Evolutionary conservation across 1,140 invertebrate genomes (phyloP).

Genomic region (Micrasema minimum): DNA sequence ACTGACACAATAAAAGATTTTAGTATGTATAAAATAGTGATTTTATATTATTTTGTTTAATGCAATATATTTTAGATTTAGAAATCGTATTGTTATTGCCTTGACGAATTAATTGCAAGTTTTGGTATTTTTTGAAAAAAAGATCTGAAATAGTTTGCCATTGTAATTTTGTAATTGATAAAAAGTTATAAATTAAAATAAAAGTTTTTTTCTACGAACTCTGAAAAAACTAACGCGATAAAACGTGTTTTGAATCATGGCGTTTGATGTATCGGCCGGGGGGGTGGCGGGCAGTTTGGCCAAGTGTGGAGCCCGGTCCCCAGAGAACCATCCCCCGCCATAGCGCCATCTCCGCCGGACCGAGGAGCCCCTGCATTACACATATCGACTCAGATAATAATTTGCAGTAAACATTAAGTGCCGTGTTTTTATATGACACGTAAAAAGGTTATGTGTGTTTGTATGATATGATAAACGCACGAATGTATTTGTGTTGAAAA

Average conservation of each 20-base stretch:
- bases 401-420: conserved; percentile 52
- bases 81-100: too few relatives aligned
- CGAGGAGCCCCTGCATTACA: conserved; percentile 23
- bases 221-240: conserved; percentile 41
- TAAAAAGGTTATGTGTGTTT: conserved; percentile 10
- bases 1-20: too few relatives aligned
- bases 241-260: conserved; percentile 49
- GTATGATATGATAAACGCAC: too few relatives aligned
- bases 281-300: conserved; percentile 23
- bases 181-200: conserved; percentile 14
- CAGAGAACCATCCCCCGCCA: conserved; percentile 9
- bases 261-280: conserved; percentile 50
- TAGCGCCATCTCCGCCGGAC: conserved; percentile 18
- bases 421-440: conserved; percentile 40
- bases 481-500: too few relatives aligned
- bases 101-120: too few relatives aligned
- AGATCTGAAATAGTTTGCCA: too few relatives aligned
- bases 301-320: neutral
- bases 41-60: too few relatives aligned
- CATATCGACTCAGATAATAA: conserved; percentile 43
- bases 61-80: too few relatives aligned
- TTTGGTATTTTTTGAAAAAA: too few relatives aligned
- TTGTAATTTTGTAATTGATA: too few relatives aligned
- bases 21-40: too few relatives aligned
- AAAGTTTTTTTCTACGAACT: conserved; percentile 8